Base-by-base conservation (phyloP, 2,888 invertebrate genomes). In the Spilarctia lutea region DNA sequence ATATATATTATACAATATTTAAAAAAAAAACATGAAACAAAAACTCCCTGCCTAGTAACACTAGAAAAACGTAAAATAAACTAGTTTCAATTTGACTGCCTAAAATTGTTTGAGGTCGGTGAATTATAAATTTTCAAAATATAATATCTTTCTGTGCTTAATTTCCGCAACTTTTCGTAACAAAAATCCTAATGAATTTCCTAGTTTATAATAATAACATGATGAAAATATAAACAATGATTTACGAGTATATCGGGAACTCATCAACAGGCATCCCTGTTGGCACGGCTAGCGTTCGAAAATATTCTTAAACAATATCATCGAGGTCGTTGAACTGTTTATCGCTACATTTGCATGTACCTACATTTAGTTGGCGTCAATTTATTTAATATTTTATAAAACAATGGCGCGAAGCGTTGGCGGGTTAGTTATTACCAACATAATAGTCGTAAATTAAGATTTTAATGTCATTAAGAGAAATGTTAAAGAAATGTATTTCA, bases 291-390 rank as follows among this genome's bases (percentile, higher is more conserved):
- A 30, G 75, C 76, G 76, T 78, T 78, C 75, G 73, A 75, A 84
- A 77, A 80, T 83, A 81, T 75, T 77, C 75, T 76, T 65, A 72
- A 70, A 79, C 79, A 83, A 78, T 83, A 86, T 86, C 85, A 79
- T 79, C 68, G 73, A 76, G 86, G 81, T 89, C 82, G 66, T 80
- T 81, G 82, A 56, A 84, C 89, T 82, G 79, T 89, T 88, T 89
- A 89, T 89, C 86, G 74, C 74, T 33, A 65, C 73, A 76, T 76
- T 73, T 66, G 65, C 71, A 68, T 67, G 67, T 52, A 71, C 27
- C 20, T 20, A 33, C 70, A 56, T 75, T 52, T 68, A 6, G 75
- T 20, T 39, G 27, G 48, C 63, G 27, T 71, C 45, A 60, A 33
- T 30, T 16, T 48, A 18, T 66, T 6, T 66, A n/a, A 66, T 42